phyloP scores from a whole-genome alignment of 1,140 invertebrate genomes.

The Ditylenchus dipsaci region DNA sequence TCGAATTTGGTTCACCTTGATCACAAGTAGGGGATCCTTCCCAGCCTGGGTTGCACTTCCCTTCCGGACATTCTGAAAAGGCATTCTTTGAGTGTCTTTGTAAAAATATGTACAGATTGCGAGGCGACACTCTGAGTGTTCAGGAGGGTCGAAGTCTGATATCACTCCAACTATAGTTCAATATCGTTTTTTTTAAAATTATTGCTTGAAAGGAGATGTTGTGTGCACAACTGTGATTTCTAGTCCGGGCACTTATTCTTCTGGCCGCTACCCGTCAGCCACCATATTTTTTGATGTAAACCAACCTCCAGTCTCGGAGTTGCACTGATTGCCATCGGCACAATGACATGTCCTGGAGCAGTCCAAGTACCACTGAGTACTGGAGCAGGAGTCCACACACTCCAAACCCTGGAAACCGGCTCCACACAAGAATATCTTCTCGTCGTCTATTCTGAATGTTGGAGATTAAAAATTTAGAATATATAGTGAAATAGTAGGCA shows the following conservation, averaged over 20 bases:
- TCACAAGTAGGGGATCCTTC: conserved; percentile 40
- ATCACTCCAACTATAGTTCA: no score
- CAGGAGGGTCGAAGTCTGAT: no score
- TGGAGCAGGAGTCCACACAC: conserved; percentile 44
- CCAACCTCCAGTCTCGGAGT: conserved; percentile 29
- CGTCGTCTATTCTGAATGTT: conserved; percentile 40
- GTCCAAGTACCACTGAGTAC: conserved; percentile 46
- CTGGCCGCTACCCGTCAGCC: no score
- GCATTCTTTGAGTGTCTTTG: not conserved
- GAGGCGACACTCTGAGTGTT: no score
- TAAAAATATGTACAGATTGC: no score
- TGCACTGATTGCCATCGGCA: conserved; percentile 32
- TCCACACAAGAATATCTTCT: conserved; percentile 43
- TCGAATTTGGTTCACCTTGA: conserved; percentile 12
- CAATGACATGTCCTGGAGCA: conserved; percentile 44
- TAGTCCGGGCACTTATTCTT: no score
- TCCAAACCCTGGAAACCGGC: conserved; percentile 48
- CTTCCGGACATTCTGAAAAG: conserved; percentile 30
- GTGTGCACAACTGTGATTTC: no score
- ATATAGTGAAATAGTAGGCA: not conserved
- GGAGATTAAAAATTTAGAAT: conserved; percentile 19
- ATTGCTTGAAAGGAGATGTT: no score
- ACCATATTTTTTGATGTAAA: not conserved
- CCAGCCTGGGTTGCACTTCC: conserved; percentile 43
- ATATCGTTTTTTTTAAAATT: no score